Base-by-base conservation (phyloP, 2,888 invertebrate species). In the Drosophila robusta region DNA sequence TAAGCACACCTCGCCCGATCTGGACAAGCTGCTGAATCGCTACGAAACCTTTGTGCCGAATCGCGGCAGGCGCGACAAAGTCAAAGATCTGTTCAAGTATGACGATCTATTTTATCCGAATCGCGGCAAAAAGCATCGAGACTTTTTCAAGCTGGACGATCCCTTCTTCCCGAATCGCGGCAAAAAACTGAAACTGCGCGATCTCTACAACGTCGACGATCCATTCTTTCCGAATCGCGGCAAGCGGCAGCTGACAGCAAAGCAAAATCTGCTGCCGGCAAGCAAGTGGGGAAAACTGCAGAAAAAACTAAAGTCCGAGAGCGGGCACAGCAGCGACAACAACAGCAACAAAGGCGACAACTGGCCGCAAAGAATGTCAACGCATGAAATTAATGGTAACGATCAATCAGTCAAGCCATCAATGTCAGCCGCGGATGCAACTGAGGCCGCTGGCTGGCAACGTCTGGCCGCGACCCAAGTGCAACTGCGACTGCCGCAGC, bases 101-200 rank as follows among this genome's bases (percentile, higher is more conserved):
- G 90, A 92, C 72, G 92, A 92, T 88, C 85, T 91, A 63, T 92
- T 92, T 80, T 90, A 88, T 83, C 92, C 92, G 60, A 90, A 91
- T 84, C 91, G 92, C 50, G 92, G 92, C 65, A 92, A 91, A 72
- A 90, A 90, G 73, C 72, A 85, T 44, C 78, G 68, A 47, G 62
- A 70, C 36, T 41, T 77, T 26, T 74, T 81, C 42, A 58, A 75
- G 11, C 49, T 71, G 49, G 81, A 89, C 77, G 92, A 92, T 65
- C 82, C 90, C 52, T 92, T 92, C 83, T 89, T 90, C 52, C 90
- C 92, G 26, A 90, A 91, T 87, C 92, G 92, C 47, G 92, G 92
- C 57, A 90, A 90, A 81, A 90, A 89, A 78, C 79, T 92, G 71
- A 80, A 89, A 71, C 81, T 92, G 65, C 86, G 87, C 68, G 92